phyloP scores from a whole-genome alignment of 2,113 vertebrate species.

The Semicossyphus pulcher region DNA sequence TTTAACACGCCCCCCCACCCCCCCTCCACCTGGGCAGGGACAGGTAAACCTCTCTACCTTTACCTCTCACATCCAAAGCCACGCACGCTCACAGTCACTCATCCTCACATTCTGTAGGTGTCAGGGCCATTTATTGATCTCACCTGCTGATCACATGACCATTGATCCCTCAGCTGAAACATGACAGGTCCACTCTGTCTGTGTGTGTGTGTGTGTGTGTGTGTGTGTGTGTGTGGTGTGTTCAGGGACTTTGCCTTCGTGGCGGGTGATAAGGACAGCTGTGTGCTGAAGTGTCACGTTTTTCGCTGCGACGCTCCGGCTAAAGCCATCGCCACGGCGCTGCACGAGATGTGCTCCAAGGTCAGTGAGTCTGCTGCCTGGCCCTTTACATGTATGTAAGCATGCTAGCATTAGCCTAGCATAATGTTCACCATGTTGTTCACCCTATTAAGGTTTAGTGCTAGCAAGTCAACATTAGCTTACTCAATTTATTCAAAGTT shows the following conservation, averaged over 20 bases:
- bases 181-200: background rate
- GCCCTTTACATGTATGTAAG: background rate
- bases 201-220: background rate
- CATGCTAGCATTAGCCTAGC: background rate
- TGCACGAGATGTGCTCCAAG: slow-evolving; percentile 96
- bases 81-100: background rate
- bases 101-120: background rate
- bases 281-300: slow-evolving; percentile 95
- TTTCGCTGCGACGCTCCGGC: slow-evolving; percentile 94
- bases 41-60: slow-evolving; percentile 68
- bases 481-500: too few relatives aligned
- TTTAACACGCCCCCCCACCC: slow-evolving; percentile 36
- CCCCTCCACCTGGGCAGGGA: slow-evolving; percentile 66
- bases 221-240: slow-evolving; percentile 21
- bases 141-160: slow-evolving; percentile 9
- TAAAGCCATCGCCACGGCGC: slow-evolving; percentile 91
- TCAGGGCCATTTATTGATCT: slow-evolving; percentile 18
- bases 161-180: background rate
- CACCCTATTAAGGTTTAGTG: too few relatives aligned
- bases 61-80: slow-evolving; percentile 3
- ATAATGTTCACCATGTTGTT: background rate
- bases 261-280: slow-evolving; percentile 95
- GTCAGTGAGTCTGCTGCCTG: slow-evolving; percentile 67
- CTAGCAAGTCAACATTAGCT: too few relatives aligned
- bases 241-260: slow-evolving; percentile 96